These are phyloP conservation scores for Odontamblyopus lacepedii DNA, from an alignment of 2,797 vertebrate species.

Conservation along the genomic window DNA sequence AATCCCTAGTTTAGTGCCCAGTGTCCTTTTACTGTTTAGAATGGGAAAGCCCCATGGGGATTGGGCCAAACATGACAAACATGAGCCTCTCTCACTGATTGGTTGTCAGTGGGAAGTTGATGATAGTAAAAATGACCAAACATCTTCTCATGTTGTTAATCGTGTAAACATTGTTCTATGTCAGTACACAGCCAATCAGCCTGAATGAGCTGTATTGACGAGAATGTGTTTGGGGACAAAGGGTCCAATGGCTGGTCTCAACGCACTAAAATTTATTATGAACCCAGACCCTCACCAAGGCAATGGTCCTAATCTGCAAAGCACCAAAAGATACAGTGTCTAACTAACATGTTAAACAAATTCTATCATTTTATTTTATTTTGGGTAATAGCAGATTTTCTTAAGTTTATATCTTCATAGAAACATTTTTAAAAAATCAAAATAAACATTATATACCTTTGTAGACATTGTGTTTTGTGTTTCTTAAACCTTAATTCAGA, in stretches of 20 bases:
- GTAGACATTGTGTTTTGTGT: neutral
- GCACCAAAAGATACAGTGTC: neutral
- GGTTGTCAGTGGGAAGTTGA: slow-evolving; percentile 59
- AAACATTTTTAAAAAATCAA: neutral
- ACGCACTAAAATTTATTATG: neutral
- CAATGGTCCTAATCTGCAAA: too few species aligned
- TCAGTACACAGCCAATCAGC: slow-evolving; percentile 33
- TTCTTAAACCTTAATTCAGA: neutral
- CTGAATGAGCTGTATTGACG: slow-evolving; percentile 45
- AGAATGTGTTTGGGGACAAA: slow-evolving; percentile 45
- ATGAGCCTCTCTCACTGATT: slow-evolving; percentile 58
- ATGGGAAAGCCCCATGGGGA: slow-evolving; percentile 23
- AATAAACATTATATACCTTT: neutral
- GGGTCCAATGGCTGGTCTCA: slow-evolving; percentile 39
- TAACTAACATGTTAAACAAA: too few species aligned
- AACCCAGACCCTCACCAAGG: neutral
- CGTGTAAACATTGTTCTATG: slow-evolving; percentile 60
- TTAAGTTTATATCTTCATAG: neutral
- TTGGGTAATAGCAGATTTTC: neutral
- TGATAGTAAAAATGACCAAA: slow-evolving; percentile 64
- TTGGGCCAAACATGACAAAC: slow-evolving; percentile 26
- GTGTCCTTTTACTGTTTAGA: neutral
- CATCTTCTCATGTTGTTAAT: slow-evolving; percentile 70
- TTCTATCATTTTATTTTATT: neutral
- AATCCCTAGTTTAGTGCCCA: too few species aligned